Percentiles rank a stretch among this genome's conserved stretches.
These are phyloP conservation scores for Daubentonia madagascariensis DNA, from an alignment of 2,113 vertebrate species.

Conservation along the genomic window DNA sequence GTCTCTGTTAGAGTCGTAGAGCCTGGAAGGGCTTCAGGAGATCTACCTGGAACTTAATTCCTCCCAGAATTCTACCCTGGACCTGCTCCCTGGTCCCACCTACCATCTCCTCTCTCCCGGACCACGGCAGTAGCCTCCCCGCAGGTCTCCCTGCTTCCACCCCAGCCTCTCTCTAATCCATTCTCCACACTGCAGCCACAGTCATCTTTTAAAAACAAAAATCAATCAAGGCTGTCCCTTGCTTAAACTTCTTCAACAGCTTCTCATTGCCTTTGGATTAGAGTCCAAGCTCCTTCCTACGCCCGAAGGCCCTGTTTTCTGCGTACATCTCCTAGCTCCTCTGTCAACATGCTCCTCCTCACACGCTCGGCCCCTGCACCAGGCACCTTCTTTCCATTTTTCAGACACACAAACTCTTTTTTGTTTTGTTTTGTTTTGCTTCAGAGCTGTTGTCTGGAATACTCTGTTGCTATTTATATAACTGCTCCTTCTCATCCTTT, in stretches of 20 bases:
- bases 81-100: neutral
- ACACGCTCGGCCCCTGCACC: too few relatives aligned
- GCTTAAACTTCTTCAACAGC: neutral
- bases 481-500: neutral
- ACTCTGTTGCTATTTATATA: neutral
- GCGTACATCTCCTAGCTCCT: neutral
- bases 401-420: neutral
- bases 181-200: neutral
- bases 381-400: neutral
- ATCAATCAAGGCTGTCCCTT: too few relatives aligned
- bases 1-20: neutral
- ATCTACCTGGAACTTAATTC: neutral
- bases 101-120: neutral
- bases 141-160: neutral
- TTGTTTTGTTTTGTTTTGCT: neutral
- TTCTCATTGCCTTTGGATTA: neutral
- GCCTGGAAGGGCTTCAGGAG: neutral
- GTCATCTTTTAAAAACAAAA: neutral
- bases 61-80: neutral
- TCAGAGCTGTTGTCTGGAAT: neutral
- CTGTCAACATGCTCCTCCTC: neutral
- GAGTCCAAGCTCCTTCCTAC: neutral
- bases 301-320: neutral
- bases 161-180: neutral
- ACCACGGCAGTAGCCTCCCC: neutral